A percentile compares a stretch with the other conserved stretches of the same genome.
phyloP scores from a whole-genome alignment of 2,113 vertebrate genomes.

The Jaculus jaculus region DNA sequence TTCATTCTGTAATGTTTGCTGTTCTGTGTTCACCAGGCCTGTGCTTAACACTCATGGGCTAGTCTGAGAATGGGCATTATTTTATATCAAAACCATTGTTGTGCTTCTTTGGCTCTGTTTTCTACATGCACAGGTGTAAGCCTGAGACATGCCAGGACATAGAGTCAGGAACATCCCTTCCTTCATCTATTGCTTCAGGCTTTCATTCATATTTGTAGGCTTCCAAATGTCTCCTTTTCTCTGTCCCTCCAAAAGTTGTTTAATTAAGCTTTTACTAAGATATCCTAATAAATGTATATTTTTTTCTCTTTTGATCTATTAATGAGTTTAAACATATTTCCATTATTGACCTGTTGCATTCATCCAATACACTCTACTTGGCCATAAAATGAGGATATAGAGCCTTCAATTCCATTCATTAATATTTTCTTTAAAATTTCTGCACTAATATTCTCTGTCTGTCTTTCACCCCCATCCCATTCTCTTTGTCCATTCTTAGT shows the following conservation, averaged over 20 bases:
- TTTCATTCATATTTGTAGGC: not conserved
- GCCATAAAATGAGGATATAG: not conserved
- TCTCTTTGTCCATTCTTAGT: too few relatives aligned
- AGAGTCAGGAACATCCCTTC: not conserved
- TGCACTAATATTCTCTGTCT: not conserved
- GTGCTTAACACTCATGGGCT: not conserved
- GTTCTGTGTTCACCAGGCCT: too few relatives aligned
- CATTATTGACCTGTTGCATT: not conserved
- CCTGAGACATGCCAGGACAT: not conserved
- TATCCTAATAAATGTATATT: not conserved
- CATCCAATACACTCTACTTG: not conserved
- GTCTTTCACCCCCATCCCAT: not conserved
- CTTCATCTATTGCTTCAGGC: not conserved
- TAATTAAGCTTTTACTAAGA: not conserved
- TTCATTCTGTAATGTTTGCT: not conserved
- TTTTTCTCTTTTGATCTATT: not conserved
- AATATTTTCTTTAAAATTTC: not conserved
- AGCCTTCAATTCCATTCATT: not conserved
- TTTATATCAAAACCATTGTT: not conserved
- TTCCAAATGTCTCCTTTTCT: not conserved
- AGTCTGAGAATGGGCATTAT: not conserved
- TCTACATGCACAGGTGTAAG: not conserved
- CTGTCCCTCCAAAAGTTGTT: not conserved
- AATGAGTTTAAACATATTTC: not conserved
- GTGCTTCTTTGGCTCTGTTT: not conserved